Percentiles rank a stretch among this genome's conserved stretches.
These are phyloP conservation scores for Bombus confusus DNA, from an alignment of 1,140 invertebrate genomes.

Conservation along the genomic window DNA sequence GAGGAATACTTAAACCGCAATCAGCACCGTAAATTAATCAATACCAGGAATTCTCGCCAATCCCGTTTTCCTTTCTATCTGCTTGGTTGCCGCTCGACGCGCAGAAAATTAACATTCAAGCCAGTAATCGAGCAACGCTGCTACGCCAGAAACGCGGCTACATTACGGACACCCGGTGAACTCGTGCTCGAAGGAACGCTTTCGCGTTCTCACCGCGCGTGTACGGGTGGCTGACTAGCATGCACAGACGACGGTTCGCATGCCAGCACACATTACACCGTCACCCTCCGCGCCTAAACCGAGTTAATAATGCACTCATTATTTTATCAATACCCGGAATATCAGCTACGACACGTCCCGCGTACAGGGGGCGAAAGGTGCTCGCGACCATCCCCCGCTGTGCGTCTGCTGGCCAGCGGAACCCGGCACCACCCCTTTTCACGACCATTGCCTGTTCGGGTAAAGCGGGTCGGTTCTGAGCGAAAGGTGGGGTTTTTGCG, in stretches of 20 bases:
- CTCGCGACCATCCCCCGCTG: conserved; percentile 6
- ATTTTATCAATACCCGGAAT: conserved; percentile 77
- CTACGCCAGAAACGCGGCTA: conserved; percentile 42
- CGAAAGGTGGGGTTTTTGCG: conserved; percentile 2
- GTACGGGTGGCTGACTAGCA: conserved; percentile 31
- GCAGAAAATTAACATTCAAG: conserved; percentile 14
- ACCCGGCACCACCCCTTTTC: conserved; percentile 40
- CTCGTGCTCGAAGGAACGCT: conserved; percentile 29
- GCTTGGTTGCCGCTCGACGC: not conserved
- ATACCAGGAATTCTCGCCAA: not conserved
- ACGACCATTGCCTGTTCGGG: conserved; percentile 56
- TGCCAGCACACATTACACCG: conserved; percentile 71
- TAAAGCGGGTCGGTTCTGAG: conserved; percentile 21
- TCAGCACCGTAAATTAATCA: not conserved
- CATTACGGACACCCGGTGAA: conserved; percentile 47
- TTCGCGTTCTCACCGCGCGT: conserved; percentile 21
- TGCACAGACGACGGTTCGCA: conserved; percentile 64
- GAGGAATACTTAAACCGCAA: not conserved
- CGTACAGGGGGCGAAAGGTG: conserved; percentile 48
- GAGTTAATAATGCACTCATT: conserved; percentile 77
- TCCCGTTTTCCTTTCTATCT: not conserved
- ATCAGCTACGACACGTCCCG: conserved; percentile 63
- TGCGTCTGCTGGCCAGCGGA: conserved; percentile 20
- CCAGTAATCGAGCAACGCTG: conserved; percentile 10
- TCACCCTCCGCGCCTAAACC: conserved; percentile 41